Conservation (phyloP, 2,797 vertebrate species). For the Enteromius paludinosus region DNA sequence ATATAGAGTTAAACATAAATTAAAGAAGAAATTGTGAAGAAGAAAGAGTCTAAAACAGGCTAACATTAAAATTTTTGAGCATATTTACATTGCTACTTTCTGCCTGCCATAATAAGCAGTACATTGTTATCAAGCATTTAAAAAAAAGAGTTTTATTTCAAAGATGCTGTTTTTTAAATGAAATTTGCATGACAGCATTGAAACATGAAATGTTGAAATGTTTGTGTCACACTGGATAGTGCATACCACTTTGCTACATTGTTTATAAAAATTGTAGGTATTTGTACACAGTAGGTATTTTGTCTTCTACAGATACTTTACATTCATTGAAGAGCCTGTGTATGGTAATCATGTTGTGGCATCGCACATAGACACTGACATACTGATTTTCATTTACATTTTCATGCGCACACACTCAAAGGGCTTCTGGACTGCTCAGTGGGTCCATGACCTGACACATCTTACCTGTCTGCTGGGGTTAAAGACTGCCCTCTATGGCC, state of each 20-base stretch:
- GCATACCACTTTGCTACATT: neutral
- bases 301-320: neutral
- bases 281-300: neutral
- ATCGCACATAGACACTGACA: conserved; percentile 21
- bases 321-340: conserved; percentile 4
- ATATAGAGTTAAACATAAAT: neutral
- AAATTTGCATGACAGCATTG: neutral
- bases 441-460: conserved; percentile 2
- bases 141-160: neutral
- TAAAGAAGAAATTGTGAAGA: neutral
- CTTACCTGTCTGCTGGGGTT: conserved; percentile 1
- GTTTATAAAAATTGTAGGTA: neutral
- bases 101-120: neutral
- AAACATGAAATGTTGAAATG: neutral
- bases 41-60: neutral
- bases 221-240: neutral
- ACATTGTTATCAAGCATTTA: neutral
- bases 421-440: neutral
- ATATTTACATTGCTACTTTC: neutral
- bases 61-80: neutral
- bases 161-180: neutral
- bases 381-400: conserved; percentile 28
- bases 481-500: neutral
- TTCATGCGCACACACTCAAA: conserved; percentile 7
- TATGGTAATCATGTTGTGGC: conserved; percentile 21